Evolutionary conservation across 2,888 invertebrate species (phyloP).

Genomic region (Yponomeuta cagnagella): DNA sequence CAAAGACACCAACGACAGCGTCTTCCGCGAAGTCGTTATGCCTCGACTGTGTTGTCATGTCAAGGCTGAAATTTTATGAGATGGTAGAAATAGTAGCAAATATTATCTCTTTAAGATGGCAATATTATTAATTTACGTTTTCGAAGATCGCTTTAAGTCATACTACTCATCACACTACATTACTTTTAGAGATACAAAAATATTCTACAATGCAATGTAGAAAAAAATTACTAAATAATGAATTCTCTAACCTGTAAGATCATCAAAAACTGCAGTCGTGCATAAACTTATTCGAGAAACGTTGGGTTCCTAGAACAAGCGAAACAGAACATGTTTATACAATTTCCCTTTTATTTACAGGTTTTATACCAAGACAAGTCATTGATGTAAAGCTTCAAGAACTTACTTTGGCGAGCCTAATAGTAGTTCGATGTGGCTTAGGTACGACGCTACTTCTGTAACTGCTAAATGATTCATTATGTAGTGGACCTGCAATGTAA

Average conservation of each 20-base stretch:
- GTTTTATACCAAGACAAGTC: neutral
- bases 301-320: conserved; percentile 48
- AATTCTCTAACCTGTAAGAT: conserved; percentile 44
- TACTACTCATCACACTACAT: neutral
- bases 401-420: conserved; percentile 61
- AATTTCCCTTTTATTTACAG: neutral
- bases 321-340: neutral
- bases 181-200: too few relatives aligned
- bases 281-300: conserved; percentile 46
- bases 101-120: neutral
- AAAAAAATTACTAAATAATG: too few relatives aligned
- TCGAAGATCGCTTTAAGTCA: conserved; percentile 33
- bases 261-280: conserved; percentile 47
- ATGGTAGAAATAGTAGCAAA: conserved; percentile 6
- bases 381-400: neutral
- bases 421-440: conserved; percentile 59
- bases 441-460: conserved; percentile 62
- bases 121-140: neutral
- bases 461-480: conserved; percentile 66
- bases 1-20: conserved; percentile 55
- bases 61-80: neutral
- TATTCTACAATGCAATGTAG: too few relatives aligned
- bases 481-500: conserved; percentile 55
- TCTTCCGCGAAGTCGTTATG: conserved; percentile 47
- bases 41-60: conserved; percentile 18